These are phyloP conservation scores for Lathamus discolor DNA, from an alignment of 2,113 vertebrate genomes.

Conservation along the genomic window DNA sequence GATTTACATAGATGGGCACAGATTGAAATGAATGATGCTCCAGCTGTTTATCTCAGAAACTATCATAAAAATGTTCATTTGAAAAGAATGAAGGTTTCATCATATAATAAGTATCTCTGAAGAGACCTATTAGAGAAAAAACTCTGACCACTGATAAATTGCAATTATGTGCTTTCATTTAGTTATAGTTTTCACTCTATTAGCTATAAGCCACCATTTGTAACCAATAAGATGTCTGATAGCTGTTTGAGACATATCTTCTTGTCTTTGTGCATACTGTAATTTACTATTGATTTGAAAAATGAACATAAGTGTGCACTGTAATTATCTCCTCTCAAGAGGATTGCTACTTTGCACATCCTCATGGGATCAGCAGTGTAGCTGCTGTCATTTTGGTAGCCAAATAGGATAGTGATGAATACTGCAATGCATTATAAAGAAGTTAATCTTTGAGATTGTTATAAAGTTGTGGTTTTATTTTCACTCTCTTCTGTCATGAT, in stretches of 20 bases:
- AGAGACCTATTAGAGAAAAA: neutral
- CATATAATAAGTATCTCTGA: neutral
- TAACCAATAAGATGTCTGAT: neutral
- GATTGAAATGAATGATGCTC: neutral
- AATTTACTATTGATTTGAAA: conserved; percentile 11
- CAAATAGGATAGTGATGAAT: neutral
- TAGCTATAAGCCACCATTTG: neutral
- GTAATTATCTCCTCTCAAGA: neutral
- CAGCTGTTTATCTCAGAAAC: neutral
- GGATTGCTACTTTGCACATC: neutral
- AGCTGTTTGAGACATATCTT: neutral
- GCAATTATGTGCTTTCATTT: neutral
- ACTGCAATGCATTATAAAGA: neutral
- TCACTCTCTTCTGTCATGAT: neutral
- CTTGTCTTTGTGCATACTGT: neutral
- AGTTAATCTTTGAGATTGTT: neutral
- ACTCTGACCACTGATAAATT: neutral
- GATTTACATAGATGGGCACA: neutral
- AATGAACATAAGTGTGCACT: neutral
- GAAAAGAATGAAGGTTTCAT: neutral
- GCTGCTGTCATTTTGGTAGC: neutral
- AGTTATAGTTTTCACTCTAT: neutral
- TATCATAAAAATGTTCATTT: neutral
- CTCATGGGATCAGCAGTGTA: neutral
- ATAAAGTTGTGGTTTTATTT: neutral